Evolutionary conservation across 2,797 vertebrate species (phyloP).

Genomic region (Coracias cyanogaster): DNA sequence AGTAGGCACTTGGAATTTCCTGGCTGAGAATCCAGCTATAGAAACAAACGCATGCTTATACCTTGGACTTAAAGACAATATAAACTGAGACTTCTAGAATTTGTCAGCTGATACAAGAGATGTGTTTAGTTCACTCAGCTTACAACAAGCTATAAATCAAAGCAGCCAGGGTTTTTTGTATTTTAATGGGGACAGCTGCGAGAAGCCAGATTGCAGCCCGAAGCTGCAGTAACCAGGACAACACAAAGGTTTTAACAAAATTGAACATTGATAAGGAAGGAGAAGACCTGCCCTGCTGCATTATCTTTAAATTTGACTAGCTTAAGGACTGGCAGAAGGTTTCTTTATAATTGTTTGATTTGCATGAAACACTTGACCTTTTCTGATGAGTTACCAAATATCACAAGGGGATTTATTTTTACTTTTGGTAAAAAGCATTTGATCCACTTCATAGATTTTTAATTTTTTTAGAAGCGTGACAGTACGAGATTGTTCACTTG

Average conservation of each 20-base stretch:
- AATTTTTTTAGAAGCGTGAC: neutral
- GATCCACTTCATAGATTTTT: neutral
- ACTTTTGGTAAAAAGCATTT: constrained; percentile 13
- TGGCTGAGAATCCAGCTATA: neutral
- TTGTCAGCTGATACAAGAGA: neutral
- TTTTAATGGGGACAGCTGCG: neutral
- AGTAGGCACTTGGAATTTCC: neutral
- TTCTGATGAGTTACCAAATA: neutral
- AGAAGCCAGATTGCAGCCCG: neutral
- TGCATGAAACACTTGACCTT: constrained; percentile 3
- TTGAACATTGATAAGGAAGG: neutral
- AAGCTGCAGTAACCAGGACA: constrained; percentile 41
- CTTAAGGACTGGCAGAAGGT: neutral
- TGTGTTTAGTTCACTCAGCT: neutral
- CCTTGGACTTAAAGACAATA: neutral
- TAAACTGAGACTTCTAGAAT: neutral
- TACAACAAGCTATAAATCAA: neutral
- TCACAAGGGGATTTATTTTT: neutral
- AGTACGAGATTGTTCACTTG: neutral
- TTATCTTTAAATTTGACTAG: constrained; percentile 22
- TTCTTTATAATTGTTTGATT: constrained; percentile 13
- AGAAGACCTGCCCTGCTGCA: neutral
- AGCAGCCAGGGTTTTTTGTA: neutral
- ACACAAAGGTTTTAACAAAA: constrained; percentile 38
- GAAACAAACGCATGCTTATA: neutral